A percentile compares a stretch with the other conserved stretches of the same genome.
Evolutionary conservation across 2,113 vertebrate genomes (phyloP).

Genomic region (Sisor rabdophorus): DNA sequence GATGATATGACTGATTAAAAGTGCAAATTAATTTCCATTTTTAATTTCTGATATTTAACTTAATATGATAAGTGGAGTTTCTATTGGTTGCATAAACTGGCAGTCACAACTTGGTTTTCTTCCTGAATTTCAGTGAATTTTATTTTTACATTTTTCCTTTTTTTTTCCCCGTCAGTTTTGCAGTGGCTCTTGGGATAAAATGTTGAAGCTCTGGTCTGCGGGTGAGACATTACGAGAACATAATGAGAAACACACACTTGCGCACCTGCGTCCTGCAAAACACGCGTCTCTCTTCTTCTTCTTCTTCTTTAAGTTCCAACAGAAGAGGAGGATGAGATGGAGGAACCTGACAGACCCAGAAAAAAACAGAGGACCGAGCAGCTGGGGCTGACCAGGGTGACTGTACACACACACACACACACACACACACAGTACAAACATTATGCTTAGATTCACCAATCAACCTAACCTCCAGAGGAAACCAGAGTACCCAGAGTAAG

Average conservation of each 20-base stretch:
- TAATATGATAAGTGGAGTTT: too few species aligned
- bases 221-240: slow-evolving; percentile 64
- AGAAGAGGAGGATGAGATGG: slow-evolving; percentile 87
- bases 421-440: background rate
- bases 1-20: too few species aligned
- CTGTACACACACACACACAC: background rate
- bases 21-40: too few species aligned
- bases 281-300: background rate
- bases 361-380: slow-evolving; percentile 98
- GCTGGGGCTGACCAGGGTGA: slow-evolving; percentile 85
- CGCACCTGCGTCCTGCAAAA: background rate
- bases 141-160: too few species aligned
- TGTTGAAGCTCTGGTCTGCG: slow-evolving; percentile 98
- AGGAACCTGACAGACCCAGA: slow-evolving; percentile 82
- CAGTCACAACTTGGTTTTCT: too few species aligned
- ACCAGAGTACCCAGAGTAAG: too few species aligned
- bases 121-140: too few species aligned
- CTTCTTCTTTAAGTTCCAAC: slow-evolving; percentile 73
- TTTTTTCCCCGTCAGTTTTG: slow-evolving; percentile 78
- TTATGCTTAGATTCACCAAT: too few species aligned
- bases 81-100: too few species aligned
- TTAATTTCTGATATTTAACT: too few species aligned
- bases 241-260: background rate
- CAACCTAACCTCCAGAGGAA: too few species aligned
- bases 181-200: slow-evolving; percentile 98